Percentiles rank a stretch among this genome's conserved stretches.
Conservation (phyloP, 2,888 invertebrate genomes). For the Epirrita christyi region DNA sequence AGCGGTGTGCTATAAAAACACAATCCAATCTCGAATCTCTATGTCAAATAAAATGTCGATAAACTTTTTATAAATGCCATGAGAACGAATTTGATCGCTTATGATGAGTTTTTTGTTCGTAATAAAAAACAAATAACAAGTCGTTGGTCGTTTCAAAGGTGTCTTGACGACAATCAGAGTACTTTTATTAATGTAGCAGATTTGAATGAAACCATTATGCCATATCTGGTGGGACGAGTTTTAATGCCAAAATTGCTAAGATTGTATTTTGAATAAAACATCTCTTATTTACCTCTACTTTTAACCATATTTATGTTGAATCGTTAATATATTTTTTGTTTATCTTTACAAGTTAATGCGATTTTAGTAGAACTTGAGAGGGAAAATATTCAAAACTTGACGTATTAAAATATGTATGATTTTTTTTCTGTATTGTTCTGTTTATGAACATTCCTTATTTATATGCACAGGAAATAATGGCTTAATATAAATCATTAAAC, state of each 20-base stretch:
- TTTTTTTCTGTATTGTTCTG: slow-evolving; percentile 6
- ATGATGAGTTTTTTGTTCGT: slow-evolving; percentile 39
- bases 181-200: slow-evolving; percentile 12
- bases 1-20: slow-evolving; percentile 38
- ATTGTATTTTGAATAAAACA: neutral
- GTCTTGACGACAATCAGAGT: slow-evolving; percentile 31
- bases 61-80: slow-evolving; percentile 40
- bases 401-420: neutral
- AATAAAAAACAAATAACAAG: slow-evolving; percentile 46
- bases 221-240: slow-evolving; percentile 5
- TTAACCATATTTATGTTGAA: neutral
- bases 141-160: slow-evolving; percentile 56
- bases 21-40: slow-evolving; percentile 34
- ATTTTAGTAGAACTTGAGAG: neutral
- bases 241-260: neutral
- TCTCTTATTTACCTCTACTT: slow-evolving; percentile 9
- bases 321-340: neutral
- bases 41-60: slow-evolving; percentile 36
- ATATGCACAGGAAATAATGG: slow-evolving; percentile 54
- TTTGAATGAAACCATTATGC: slow-evolving; percentile 9
- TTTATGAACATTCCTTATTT: slow-evolving; percentile 22
- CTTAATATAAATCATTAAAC: slow-evolving; percentile 44
- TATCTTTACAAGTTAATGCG: neutral
- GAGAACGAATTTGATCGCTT: slow-evolving; percentile 41
- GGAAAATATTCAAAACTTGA: no score